Evolutionary conservation across 2,797 vertebrate species (phyloP), one percentile per base, ranked within the genome.

Genomic region (Miichthys miiuy): DNA sequence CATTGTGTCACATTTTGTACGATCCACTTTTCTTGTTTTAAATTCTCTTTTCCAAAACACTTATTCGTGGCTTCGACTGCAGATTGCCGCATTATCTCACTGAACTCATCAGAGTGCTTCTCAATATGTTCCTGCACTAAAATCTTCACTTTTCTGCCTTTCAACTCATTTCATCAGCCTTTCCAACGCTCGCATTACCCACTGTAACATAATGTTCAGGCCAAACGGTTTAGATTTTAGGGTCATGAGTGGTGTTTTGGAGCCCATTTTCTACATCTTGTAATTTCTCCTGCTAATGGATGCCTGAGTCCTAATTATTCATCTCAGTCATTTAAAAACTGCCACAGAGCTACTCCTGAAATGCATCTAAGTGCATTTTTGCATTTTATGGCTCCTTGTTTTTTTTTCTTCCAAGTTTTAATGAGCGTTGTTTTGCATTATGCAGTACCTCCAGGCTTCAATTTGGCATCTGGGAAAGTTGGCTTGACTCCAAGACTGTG

Each of bases 371-470:
- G 78, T 78, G 81, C 84, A 76, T 88, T 89, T 90, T 85, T 80
- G 78, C 86, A 86, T 91, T 91, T 91, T 89, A 86, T 79, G 77
- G 77, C 83, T 86, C 60, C 88, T 87, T 88, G 86, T 87, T 85
- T 89, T 87, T 87, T 85, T 55, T 38, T 25, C 72, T 63, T 83
- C 72, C 64, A 83, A 87, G 85, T 91, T 93, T 92, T 93, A 93
- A 93, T 92, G 91, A 92, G 91, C 83, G 84, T 83, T 91, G 91
- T 89, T 91, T 90, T 93, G 91, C 89, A 89, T 93, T 88, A 79
- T 90, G 87, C 89, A 90, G 77, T 80, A 87, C 84, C 90, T 91
- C 84, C 87, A 89, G 89, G 91, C 91, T 91, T 89, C 91, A 83
- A 89, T 93, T 90, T 92, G 89, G 92, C 90, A 91, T 92, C 91